Percentiles rank a stretch among this genome's conserved stretches.
Evolutionary conservation across 2,113 vertebrate genomes (phyloP).

Genomic region (Apteryx owenii): DNA sequence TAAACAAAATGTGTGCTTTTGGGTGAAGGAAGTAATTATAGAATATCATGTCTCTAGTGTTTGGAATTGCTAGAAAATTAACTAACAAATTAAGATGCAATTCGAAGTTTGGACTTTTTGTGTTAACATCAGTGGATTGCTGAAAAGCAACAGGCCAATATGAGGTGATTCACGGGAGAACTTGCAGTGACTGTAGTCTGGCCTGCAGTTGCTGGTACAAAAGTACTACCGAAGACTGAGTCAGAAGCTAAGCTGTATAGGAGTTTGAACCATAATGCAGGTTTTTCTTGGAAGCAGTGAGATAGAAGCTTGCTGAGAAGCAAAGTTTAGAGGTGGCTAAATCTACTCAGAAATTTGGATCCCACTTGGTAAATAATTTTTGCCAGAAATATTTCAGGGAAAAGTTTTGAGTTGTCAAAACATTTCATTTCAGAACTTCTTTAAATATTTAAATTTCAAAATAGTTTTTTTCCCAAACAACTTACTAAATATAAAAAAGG

Average conservation of each 20-base stretch:
- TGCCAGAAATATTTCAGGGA: not conserved
- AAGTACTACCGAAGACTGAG: not conserved
- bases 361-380: slow-evolving; percentile 1
- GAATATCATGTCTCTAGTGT: not conserved
- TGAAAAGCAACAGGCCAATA: not conserved
- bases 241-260: not conserved
- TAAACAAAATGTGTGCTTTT: not conserved
- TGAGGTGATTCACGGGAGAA: not conserved
- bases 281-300: not conserved
- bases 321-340: not conserved
- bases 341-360: not conserved
- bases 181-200: not conserved
- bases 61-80: not conserved
- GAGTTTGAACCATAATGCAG: not conserved
- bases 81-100: not conserved
- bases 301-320: slow-evolving; percentile 6
- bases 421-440: not conserved
- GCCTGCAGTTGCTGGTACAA: not conserved
- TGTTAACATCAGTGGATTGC: not conserved
- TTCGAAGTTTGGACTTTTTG: not conserved
- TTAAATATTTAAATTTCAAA: not conserved
- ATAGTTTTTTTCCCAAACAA: slow-evolving; percentile 5
- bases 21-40: not conserved
- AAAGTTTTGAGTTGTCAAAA: slow-evolving; percentile 11
- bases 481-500: not conserved